These are phyloP conservation scores for Holacanthus passer DNA, from an alignment of 2,113 vertebrate species.

Conservation along the genomic window DNA sequence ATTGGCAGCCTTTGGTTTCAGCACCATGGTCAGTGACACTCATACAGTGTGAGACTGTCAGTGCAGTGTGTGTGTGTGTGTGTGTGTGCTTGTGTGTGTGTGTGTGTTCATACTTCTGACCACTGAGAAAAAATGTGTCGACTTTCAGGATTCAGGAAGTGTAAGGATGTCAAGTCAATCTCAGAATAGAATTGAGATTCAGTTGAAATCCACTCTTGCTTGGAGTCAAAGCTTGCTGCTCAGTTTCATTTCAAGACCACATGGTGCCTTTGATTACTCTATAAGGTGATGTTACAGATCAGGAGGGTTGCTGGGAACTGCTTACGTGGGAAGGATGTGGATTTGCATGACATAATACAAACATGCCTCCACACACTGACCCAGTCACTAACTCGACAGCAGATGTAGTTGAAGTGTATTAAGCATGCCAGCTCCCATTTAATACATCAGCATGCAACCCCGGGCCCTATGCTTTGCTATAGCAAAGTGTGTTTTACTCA, in stretches of 20 bases:
- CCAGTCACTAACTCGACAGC: no score
- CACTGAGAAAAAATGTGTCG: not conserved
- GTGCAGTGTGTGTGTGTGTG: slow-evolving; percentile 9
- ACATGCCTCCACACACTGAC: not conserved
- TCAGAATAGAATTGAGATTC: slow-evolving; percentile 4
- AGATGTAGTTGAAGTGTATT: not conserved
- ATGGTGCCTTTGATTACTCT: not conserved
- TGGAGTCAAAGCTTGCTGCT: not conserved
- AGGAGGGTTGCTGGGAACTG: not conserved
- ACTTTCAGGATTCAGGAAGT: not conserved
- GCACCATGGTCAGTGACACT: slow-evolving; percentile 82
- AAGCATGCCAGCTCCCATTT: slow-evolving; percentile 8
- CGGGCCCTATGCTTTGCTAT: not conserved
- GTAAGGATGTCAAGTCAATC: slow-evolving; percentile 1
- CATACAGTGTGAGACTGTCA: not conserved
- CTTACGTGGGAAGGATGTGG: not conserved
- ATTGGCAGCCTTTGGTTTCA: slow-evolving; percentile 63
- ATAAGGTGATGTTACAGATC: not conserved
- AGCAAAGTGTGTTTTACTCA: slow-evolving; percentile 12
- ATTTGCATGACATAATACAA: not conserved
- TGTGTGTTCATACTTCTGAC: not conserved
- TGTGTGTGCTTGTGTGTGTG: slow-evolving; percentile 3
- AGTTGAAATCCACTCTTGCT: not conserved
- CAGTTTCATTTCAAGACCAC: not conserved
- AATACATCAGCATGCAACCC: not conserved